Base-by-base conservation (phyloP, 2,113 vertebrate genomes). In the Mustelus asterias region DNA sequence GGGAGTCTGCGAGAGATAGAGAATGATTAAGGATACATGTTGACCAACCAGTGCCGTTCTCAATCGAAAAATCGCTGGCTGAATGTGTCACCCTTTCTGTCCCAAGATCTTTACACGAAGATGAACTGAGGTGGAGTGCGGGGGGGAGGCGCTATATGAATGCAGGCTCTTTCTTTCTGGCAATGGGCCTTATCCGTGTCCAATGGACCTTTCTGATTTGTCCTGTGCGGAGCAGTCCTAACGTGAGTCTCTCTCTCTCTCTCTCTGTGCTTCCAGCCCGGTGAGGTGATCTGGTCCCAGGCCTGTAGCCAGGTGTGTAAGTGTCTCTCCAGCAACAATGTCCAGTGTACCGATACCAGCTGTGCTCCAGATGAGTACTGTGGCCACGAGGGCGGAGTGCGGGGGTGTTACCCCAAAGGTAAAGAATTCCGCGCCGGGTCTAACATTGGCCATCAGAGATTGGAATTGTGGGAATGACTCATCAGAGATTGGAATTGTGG, bases 181-280 rank as follows among this genome's bases (percentile, higher is more conserved):
- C 41, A 44, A 22, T 7, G 80, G 80, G 83, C 37, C 83, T 86
- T 44, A 1, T 44, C 16, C 83, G 0, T 41, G 41, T 44, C 1
- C 37, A 44, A 1, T 22, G 41, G 48, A 16, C 97, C 4, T 97
- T 97, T 2, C 97, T 97, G 86, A 96, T 95, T 29, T 97, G 97
- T 92, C 97, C 97, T 83, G 95, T 93, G 33, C 96, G 72, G 96
- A 96, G 97, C 96, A 97, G 97, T 96, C 97, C 97, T 95, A 97
- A 98, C 94, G 98, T 98, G 97, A 96, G 97, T 67, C 65, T 67
- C 65, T 96, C 29, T 96, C 58, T 67, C n/a, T n/a, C 37, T 88
- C 41, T 76, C 72, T 76, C 26, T 76, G 26, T 44, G 44, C 24
- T 26, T 26, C 0, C 88, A 90, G 88, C 88, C 88, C 7, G 76